phyloP scores from a whole-genome alignment of 2,888 invertebrate species.

The Agrypnus murinus region DNA sequence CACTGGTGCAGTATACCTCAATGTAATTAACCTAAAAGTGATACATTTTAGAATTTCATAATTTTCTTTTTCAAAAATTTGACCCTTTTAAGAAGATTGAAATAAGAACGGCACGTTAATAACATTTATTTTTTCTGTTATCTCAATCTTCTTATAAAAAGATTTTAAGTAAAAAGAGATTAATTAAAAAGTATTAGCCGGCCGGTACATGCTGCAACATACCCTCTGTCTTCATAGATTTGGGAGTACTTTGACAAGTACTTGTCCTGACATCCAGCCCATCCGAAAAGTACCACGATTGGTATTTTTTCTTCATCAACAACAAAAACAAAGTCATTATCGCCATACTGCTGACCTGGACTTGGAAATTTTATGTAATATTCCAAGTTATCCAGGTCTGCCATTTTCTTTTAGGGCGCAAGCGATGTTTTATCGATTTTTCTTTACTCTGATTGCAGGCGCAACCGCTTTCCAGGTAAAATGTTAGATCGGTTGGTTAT shows the following conservation, averaged over 20 bases:
- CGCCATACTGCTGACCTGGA: constrained; percentile 69
- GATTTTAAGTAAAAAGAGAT: too few species aligned
- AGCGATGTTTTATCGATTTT: constrained; percentile 15
- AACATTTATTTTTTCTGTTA: not conserved
- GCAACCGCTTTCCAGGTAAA: not conserved
- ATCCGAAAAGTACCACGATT: constrained; percentile 83
- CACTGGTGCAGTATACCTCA: constrained; percentile 82
- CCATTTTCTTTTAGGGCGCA: constrained; percentile 57
- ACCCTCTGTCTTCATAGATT: constrained; percentile 86
- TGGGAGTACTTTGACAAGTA: constrained; percentile 86
- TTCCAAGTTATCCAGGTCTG: constrained; percentile 73
- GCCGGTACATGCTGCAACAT: constrained; percentile 59
- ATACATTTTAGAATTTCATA: not conserved
- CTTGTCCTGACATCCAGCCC: constrained; percentile 87
- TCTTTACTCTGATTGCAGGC: not conserved
- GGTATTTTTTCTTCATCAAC: constrained; percentile 78
- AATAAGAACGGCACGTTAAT: not conserved
- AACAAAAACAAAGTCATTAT: constrained; percentile 74
- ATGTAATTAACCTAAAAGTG: constrained; percentile 77
- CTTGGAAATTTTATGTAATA: constrained; percentile 79
- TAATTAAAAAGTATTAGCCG: not conserved
- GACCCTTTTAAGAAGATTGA: not conserved
- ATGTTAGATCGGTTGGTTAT: not conserved
- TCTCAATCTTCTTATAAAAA: not conserved
- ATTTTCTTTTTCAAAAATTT: not conserved